A percentile compares a stretch with the other conserved stretches of the same genome.
Evolutionary conservation across 2,797 vertebrate genomes (phyloP).

Genomic region (Acestrorhynchus altus): DNA sequence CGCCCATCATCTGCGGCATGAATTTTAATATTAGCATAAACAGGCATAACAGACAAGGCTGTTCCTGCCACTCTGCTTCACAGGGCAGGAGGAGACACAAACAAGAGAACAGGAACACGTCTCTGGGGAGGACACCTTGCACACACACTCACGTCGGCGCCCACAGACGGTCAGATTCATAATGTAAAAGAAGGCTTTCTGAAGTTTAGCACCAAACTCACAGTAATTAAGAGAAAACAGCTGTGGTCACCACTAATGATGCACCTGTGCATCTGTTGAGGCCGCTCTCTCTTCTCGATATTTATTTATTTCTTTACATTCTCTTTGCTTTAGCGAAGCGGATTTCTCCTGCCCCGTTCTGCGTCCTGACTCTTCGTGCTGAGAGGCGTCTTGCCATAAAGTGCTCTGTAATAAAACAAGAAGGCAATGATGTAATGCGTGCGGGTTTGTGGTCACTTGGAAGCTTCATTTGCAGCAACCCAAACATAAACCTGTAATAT

Average conservation of each 20-base stretch:
- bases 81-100: slow-evolving; percentile 28
- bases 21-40: slow-evolving; percentile 61
- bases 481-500: neutral
- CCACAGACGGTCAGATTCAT: slow-evolving; percentile 61
- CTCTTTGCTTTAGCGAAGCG: neutral
- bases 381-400: neutral
- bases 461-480: neutral
- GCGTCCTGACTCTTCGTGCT: neutral
- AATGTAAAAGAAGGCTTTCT: slow-evolving; percentile 52
- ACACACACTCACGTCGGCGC: slow-evolving; percentile 14
- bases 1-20: slow-evolving; percentile 51
- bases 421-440: no score
- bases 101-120: slow-evolving; percentile 18
- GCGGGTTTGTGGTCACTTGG: neutral
- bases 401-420: no score
- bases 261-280: slow-evolving; percentile 73
- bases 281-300: slow-evolving; percentile 42
- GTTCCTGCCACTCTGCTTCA: slow-evolving; percentile 42
- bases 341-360: neutral
- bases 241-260: slow-evolving; percentile 76
- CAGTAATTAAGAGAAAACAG: slow-evolving; percentile 74
- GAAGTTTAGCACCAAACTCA: slow-evolving; percentile 66
- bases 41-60: slow-evolving; percentile 52
- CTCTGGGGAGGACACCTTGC: slow-evolving; percentile 40
- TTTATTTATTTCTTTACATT: neutral